Conservation (phyloP, 2,797 vertebrate genomes). For the Squalus acanthias region DNA sequence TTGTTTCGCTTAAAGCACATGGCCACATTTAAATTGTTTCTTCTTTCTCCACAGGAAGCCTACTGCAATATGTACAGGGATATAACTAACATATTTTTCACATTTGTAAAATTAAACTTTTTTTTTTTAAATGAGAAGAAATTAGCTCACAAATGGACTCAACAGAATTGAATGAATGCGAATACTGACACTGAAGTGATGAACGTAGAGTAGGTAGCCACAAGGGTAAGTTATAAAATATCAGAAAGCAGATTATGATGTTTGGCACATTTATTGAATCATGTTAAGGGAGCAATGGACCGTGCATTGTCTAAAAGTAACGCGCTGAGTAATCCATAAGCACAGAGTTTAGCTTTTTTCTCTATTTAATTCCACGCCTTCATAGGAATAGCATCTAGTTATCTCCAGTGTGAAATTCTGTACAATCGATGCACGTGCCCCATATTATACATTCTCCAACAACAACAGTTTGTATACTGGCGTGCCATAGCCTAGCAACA, state of each 20-base stretch:
- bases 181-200: neutral
- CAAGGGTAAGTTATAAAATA: neutral
- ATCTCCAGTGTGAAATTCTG: neutral
- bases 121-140: neutral
- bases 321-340: neutral
- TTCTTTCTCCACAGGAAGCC: neutral
- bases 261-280: neutral
- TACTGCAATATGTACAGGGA: neutral
- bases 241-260: neutral
- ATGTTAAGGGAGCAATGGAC: neutral
- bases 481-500: neutral
- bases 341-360: neutral
- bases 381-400: neutral
- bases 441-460: neutral
- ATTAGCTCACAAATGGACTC: neutral
- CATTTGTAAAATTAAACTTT: neutral
- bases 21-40: neutral
- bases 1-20: neutral
- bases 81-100: neutral
- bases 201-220: neutral
- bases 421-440: neutral
- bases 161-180: neutral
- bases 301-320: neutral
- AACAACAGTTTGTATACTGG: neutral
- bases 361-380: neutral